phyloP scores from a whole-genome alignment of 1,140 invertebrate species.

The Phthorimaea operculella region DNA sequence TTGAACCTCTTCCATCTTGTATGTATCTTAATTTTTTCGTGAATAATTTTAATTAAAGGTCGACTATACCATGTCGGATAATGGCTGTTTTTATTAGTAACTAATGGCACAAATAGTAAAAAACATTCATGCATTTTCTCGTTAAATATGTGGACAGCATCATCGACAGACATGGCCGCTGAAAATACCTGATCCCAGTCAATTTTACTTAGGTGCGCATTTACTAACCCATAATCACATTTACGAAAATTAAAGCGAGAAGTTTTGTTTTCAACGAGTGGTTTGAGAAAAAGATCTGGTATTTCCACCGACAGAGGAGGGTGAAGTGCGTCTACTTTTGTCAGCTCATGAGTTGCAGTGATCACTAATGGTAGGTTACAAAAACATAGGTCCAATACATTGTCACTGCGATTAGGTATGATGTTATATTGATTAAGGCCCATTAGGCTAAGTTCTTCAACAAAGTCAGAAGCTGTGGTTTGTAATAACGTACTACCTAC shows the following conservation, averaged over 20 bases:
- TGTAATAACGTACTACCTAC: background rate
- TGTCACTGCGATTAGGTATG: background rate
- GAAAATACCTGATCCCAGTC: background rate
- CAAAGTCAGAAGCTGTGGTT: background rate
- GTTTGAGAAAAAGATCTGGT: background rate
- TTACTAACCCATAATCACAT: background rate
- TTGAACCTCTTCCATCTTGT: background rate
- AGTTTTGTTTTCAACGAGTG: background rate
- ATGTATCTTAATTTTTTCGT: background rate
- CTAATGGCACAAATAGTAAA: background rate
- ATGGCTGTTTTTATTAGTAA: background rate
- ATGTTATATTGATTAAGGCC: too few species aligned
- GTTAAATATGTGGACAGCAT: background rate
- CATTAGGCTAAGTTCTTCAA: too few species aligned
- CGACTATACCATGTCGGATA: background rate
- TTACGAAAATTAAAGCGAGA: background rate
- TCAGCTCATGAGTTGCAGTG: background rate
- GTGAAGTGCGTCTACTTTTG: background rate
- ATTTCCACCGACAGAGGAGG: background rate
- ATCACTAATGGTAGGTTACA: background rate
- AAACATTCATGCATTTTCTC: background rate
- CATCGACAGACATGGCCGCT: background rate
- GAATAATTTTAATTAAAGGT: background rate
- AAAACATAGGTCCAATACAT: background rate
- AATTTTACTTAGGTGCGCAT: background rate